Base-by-base conservation (phyloP, 2,113 vertebrate genomes). In the Calyptommatus sinebrachiatus region DNA sequence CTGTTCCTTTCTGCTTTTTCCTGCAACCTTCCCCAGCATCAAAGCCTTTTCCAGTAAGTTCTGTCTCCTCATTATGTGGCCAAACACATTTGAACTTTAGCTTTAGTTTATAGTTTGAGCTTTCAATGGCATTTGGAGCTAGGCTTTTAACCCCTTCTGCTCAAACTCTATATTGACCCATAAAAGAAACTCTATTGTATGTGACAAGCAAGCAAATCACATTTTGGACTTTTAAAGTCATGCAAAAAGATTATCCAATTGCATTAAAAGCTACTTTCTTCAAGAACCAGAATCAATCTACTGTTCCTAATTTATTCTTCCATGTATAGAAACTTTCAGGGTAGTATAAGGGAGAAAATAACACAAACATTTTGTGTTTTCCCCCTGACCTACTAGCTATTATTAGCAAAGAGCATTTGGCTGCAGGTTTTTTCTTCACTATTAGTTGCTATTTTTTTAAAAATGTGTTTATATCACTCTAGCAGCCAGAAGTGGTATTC, bases 381-480 rank as follows among this genome's bases (percentile, higher is more conserved):
- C 86, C 63, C 65, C 80, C 88, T 84, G 76, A 48, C 75, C 24
- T 22, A 71, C 79, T 88, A 90, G 86, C 86, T 91, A 85, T 68
- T 89, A 78, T 85, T 85, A 90, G 78, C 41, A 70, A 78, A 87
- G 78, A 83, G 85, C 88, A 90, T 78, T 89, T 89, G 88, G 89
- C 88, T 83, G 90, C 61, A 69, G 0, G 48, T 89, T 89, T 91
- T 91, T 87, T 91, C 91, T 86, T 85, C 88, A 82, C 87, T 81
- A 89, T 79, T 81, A 87, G 88, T 85, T 87, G 85, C 1, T 0
- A 81, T 88, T 86, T 88, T 83, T 88, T 88, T 86, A 87, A 82
- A 88, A 74, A 84, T 89, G 89, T 91, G 88, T 92, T 93, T 91
- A 88, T 86, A 90, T 82, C 88, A 67, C 76, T 83, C 84, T 77